Conservation (phyloP, 2,797 vertebrate species). For the Pteropus rufus region DNA sequence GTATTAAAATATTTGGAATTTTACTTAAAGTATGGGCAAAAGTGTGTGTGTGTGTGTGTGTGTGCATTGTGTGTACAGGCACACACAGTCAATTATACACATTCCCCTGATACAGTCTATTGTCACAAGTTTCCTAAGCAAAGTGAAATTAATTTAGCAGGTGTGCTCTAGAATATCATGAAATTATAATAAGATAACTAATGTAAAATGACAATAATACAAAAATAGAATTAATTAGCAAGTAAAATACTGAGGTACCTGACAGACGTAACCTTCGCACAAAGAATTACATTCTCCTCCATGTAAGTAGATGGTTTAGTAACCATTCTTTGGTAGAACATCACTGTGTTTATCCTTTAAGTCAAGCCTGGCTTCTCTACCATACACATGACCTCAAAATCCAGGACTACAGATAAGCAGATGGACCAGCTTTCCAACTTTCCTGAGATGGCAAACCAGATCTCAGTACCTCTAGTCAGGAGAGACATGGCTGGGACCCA, state of each 20-base stretch:
- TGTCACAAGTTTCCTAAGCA: background rate
- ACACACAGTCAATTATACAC: background rate
- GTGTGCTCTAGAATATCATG: background rate
- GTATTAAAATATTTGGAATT: background rate
- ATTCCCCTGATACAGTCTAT: background rate
- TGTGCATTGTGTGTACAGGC: background rate
- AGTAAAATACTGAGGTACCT: background rate
- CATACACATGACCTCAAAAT: background rate
- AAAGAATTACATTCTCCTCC: background rate
- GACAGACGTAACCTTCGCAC: background rate
- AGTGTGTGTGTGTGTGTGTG: fast-evolving
- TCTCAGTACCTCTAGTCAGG: background rate
- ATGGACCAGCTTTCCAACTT: background rate
- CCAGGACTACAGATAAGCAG: background rate
- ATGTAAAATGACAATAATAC: background rate
- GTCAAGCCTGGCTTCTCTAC: background rate
- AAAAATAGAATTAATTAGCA: background rate
- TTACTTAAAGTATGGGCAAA: background rate
- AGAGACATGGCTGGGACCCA: background rate
- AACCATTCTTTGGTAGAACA: background rate
- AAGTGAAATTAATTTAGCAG: background rate
- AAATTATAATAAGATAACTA: background rate
- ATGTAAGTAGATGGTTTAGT: background rate
- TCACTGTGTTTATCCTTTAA: background rate
- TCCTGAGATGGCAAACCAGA: background rate